Evolutionary conservation across 1,140 invertebrate species (phyloP), one percentile per base, ranked within the genome.

Genomic region (Drosophila lacteicornis): DNA sequence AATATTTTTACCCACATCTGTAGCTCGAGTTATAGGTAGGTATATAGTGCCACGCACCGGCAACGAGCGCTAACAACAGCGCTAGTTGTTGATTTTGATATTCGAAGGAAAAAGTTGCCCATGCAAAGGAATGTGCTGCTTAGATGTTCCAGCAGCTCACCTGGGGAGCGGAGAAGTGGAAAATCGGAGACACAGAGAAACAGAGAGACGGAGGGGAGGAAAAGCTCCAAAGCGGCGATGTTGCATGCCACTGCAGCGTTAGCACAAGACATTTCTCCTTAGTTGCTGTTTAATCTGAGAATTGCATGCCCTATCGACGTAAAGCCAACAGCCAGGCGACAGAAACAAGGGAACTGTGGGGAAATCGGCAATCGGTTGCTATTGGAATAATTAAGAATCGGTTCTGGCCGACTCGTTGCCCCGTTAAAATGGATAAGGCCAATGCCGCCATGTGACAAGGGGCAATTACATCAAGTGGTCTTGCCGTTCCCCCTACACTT

Each of bases 31-130:
- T 33, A 61, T 61, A 55, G 19, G 17, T 30, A 8, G 25, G 17
- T 17, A 65, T 36, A 45, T 12, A 22, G 27, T 61, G 65, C 73
- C 62, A 80, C 79, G 62, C 69, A 71, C 50, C 78, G 58, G 58
- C 79, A 79, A 79, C 76, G 71, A 75, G 27, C 33, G 74, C 77
- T 75, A 80, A 88, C 80, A 88, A 88, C 80, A 84, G 70, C 74
- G 78, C 67, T 79, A 81, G 79, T 88, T 88, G 85, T 88, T 88
- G 85, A 88, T 90, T 88, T 84, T 88, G 78, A 88, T 88, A 88
- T 84, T 90, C 75, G 81, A 82, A 88, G 82, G 70, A 81, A 90
- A 88, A 90, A 85, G 50, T 88, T 88, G 51, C 62, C 59, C 62
- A 78, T 63, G 76, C 59, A 79, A 74, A 49, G 59, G 57, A 66